Evolutionary conservation across 2,113 vertebrate species (phyloP).

Genomic region (Cinclus mexicanus): DNA sequence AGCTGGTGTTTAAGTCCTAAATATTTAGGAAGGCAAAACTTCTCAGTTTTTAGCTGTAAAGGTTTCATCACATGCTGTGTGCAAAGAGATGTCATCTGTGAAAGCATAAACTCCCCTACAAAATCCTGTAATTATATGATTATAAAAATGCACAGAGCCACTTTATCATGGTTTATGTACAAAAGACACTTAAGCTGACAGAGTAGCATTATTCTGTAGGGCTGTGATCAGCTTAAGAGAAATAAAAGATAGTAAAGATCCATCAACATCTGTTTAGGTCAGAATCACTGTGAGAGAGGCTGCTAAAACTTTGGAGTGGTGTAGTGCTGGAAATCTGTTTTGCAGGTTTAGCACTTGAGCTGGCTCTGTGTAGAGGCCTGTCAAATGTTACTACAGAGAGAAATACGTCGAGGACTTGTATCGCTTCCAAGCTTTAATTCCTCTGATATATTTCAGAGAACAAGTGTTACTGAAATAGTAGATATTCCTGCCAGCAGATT

Average conservation of each 20-base stretch:
- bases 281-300: not conserved
- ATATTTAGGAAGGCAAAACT: not conserved
- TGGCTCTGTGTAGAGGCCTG: not conserved
- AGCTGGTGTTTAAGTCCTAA: not conserved
- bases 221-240: not conserved
- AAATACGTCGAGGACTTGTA: slow-evolving; percentile 14
- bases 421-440: slow-evolving; percentile 54
- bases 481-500: slow-evolving; percentile 51
- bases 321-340: not conserved
- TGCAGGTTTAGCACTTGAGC: slow-evolving; percentile 28
- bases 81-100: not conserved
- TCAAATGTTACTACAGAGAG: slow-evolving; percentile 49
- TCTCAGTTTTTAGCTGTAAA: not conserved
- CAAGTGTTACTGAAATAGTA: slow-evolving; percentile 55
- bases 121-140: not conserved
- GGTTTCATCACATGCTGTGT: not conserved
- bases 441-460: slow-evolving; percentile 50
- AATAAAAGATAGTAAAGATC: slow-evolving; percentile 13
- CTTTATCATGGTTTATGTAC: not conserved
- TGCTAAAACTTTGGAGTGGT: not conserved
- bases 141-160: not conserved
- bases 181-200: slow-evolving; percentile 5
- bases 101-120: not conserved
- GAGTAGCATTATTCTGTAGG: not conserved
- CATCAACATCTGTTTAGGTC: slow-evolving; percentile 54